Base-by-base conservation (phyloP, 2,888 invertebrate genomes). In the Phrixothrix hirtus region DNA sequence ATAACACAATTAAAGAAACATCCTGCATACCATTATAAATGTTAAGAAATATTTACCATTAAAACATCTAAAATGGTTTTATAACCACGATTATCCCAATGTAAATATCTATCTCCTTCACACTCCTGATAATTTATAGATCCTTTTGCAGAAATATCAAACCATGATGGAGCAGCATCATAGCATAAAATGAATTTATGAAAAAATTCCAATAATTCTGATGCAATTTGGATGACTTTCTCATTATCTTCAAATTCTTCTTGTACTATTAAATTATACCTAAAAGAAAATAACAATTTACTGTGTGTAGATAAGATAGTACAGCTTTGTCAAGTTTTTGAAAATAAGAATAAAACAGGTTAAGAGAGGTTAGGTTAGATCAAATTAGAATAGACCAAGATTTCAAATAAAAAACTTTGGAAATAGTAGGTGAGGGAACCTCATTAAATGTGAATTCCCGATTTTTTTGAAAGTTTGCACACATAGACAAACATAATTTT, bases 21-120 rank as follows among this genome's bases (percentile, higher is more conserved):
- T n/a, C 21, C 21, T 5, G 7, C 21, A 21, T 21, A 21, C n/a
- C 12, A 39, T 29, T 37, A 36, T 29, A 46, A 30, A 15, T 29
- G 30, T 21, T 4, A 10, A 34, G 21, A 16, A 21, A 11, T 15
- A 14, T 50, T 61, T 65, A 88, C 88, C 82, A 84, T 78, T 55
- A 92, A 75, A 34, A 90, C 65, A 61, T 86, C 81, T 36, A 92
- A 74, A 50, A 92, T 75, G 1, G 79, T 85, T 55, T 77, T 79
- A 67, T 82, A 92, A 1, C 90, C 90, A 54, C 79, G 81, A 42
- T 83, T 81, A 61, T 86, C 88, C 92, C 90, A 93, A 65, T 87
- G 83, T 2, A 88, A 75, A 61, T 85, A 71, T 10, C 77, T 75
- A 65, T 89, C 84, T 0, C 92, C 92, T 5, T 85, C 83, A 67